Evolutionary conservation across 1,140 invertebrate species (phyloP).

Genomic region (Diabrotica virgifera): DNA sequence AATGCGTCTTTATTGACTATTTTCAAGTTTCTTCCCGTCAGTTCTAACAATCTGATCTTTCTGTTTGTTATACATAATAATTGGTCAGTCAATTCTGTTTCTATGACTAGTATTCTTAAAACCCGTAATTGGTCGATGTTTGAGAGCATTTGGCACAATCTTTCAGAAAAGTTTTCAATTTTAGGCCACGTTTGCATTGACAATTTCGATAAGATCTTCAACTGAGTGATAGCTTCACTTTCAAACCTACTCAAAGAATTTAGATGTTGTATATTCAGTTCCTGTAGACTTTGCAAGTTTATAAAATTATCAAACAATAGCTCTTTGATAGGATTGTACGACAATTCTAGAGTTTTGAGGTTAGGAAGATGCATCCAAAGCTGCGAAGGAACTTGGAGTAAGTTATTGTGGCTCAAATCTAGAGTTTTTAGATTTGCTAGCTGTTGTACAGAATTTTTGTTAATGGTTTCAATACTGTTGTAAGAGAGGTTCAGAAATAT

Average conservation of each 20-base stretch:
- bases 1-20: slow-evolving; percentile 70
- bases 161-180: slow-evolving; percentile 58
- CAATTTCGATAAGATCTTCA: slow-evolving; percentile 60
- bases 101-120: slow-evolving; percentile 62
- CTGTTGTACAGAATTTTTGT: slow-evolving; percentile 60
- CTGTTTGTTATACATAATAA: slow-evolving; percentile 69
- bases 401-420: slow-evolving; percentile 64
- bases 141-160: slow-evolving; percentile 58
- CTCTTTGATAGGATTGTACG: slow-evolving; percentile 47
- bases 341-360: slow-evolving; percentile 45
- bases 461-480: slow-evolving; percentile 65
- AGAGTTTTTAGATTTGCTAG: slow-evolving; percentile 64
- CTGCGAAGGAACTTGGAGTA: slow-evolving; percentile 62
- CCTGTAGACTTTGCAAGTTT: slow-evolving; percentile 54
- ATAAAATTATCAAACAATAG: slow-evolving; percentile 52
- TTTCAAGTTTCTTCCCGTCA: slow-evolving; percentile 71
- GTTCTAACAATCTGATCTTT: slow-evolving; percentile 74
- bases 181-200: slow-evolving; percentile 65
- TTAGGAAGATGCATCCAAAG: slow-evolving; percentile 49
- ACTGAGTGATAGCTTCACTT: slow-evolving; percentile 60
- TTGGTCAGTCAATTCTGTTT: slow-evolving; percentile 66
- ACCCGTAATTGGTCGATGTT: slow-evolving; percentile 53
- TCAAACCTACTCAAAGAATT: slow-evolving; percentile 63
- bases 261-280: slow-evolving; percentile 56
- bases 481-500: slow-evolving; percentile 72